Evolutionary conservation across 2,797 vertebrate genomes (phyloP).

Genomic region (Nasua narica): DNA sequence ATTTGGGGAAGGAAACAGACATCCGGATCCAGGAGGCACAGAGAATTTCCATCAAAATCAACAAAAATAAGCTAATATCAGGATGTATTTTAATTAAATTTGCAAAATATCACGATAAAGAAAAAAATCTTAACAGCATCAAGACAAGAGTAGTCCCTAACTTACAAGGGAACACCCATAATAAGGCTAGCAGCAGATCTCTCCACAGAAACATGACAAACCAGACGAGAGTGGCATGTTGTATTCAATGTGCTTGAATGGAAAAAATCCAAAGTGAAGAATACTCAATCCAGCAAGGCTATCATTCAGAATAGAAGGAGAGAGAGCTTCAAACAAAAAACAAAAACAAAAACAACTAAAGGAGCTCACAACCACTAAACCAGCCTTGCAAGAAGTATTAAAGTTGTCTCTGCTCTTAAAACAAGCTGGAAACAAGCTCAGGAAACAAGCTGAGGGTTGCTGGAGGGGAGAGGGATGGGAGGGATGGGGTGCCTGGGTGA

Average conservation of each 20-base stretch:
- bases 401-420: not conserved
- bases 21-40: not conserved
- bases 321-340: not conserved
- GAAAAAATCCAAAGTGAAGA: not conserved
- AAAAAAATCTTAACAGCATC: not conserved
- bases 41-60: not conserved
- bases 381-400: not conserved
- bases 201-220: not conserved
- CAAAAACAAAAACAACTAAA: not conserved
- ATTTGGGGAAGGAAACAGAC: not conserved
- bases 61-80: not conserved
- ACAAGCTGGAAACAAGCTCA: too few species aligned
- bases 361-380: not conserved
- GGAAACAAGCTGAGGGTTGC: too few species aligned
- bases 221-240: not conserved
- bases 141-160: not conserved
- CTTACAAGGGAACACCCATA: not conserved
- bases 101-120: not conserved
- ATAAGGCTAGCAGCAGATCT: not conserved
- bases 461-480: too few species aligned
- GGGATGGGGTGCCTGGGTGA: too few species aligned
- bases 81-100: not conserved
- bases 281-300: not conserved
- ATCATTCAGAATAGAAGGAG: not conserved
- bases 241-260: not conserved